Evolutionary conservation across 2,113 vertebrate species (phyloP).

Genomic region (Equus quagga): DNA sequence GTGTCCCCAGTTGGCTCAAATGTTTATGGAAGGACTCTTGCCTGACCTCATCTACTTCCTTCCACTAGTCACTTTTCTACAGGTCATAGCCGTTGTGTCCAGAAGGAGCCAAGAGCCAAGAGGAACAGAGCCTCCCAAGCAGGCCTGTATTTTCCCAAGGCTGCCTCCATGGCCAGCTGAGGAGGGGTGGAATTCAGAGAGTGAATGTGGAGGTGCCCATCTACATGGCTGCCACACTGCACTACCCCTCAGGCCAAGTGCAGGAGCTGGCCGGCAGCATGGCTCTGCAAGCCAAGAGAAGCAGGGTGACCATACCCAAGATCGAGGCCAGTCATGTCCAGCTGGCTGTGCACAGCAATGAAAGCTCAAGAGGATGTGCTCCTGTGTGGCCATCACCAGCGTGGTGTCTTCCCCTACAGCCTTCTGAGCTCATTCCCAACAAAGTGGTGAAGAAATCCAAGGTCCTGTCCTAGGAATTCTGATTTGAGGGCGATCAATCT

Average conservation of each 20-base stretch:
- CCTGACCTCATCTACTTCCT: no score
- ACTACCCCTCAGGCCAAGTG: conserved; percentile 86
- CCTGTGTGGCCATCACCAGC: conserved; percentile 76
- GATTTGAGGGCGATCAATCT: not conserved
- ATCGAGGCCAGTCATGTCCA: conserved; percentile 85
- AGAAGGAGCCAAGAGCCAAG: not conserved
- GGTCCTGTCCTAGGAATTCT: not conserved
- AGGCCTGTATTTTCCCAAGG: conserved; percentile 85
- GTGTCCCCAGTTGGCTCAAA: not conserved
- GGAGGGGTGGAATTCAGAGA: conserved; percentile 68
- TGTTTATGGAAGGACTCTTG: not conserved
- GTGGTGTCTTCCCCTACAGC: conserved; percentile 87
- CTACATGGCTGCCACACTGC: conserved; percentile 83
- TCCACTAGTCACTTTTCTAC: not conserved
- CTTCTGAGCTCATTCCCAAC: conserved; percentile 85
- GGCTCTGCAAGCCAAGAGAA: conserved; percentile 84
- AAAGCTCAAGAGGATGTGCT: conserved; percentile 84
- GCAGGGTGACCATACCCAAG: not conserved
- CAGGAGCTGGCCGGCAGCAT: conserved; percentile 87
- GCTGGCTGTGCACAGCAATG: conserved; percentile 86
- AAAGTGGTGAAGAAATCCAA: not conserved
- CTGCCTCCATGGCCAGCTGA: conserved; percentile 85
- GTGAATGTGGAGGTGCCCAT: conserved; percentile 80
- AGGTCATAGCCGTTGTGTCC: not conserved
- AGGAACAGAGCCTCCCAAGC: not conserved